A percentile compares a stretch with the other conserved stretches of the same genome.
phyloP scores from a whole-genome alignment of 2,797 vertebrate genomes.

The Epinephelus malabaricus region DNA sequence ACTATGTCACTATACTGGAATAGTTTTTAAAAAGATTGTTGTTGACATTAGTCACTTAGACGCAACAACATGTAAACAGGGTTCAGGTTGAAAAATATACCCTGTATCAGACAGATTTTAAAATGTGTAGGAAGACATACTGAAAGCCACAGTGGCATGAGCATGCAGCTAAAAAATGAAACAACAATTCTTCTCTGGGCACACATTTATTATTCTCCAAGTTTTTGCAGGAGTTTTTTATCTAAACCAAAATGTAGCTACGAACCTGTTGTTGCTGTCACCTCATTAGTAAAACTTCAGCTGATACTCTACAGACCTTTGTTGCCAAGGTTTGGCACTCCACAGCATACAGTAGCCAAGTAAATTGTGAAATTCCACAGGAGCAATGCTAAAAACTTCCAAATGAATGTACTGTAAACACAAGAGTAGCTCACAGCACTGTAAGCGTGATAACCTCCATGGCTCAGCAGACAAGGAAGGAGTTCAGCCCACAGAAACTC shows the following conservation, averaged over 20 bases:
- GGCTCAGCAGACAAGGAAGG: slow-evolving; percentile 9
- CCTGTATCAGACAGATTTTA: neutral
- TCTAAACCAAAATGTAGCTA: neutral
- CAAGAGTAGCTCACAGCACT: slow-evolving; percentile 1
- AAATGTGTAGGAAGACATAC: neutral
- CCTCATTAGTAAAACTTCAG: neutral
- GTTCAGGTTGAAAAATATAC: too few relatives aligned
- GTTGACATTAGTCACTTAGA: too few relatives aligned
- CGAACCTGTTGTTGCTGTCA: neutral
- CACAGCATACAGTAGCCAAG: neutral
- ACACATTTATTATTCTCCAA: neutral
- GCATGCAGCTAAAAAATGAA: neutral
- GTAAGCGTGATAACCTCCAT: slow-evolving; percentile 5
- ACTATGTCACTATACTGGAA: too few relatives aligned
- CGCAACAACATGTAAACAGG: too few relatives aligned
- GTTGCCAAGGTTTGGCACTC: neutral
- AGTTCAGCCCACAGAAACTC: slow-evolving; percentile 30
- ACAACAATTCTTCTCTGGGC: neutral
- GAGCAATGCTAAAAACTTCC: neutral
- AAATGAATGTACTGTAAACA: slow-evolving; percentile 32
- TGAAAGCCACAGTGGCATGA: neutral
- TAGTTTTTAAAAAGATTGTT: too few relatives aligned
- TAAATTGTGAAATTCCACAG: slow-evolving; percentile 22
- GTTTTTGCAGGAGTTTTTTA: neutral
- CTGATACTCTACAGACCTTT: neutral